These are phyloP conservation scores for Drosophila pseudoobscura DNA, from an alignment of 1,140 invertebrate genomes.

Conservation along the genomic window DNA sequence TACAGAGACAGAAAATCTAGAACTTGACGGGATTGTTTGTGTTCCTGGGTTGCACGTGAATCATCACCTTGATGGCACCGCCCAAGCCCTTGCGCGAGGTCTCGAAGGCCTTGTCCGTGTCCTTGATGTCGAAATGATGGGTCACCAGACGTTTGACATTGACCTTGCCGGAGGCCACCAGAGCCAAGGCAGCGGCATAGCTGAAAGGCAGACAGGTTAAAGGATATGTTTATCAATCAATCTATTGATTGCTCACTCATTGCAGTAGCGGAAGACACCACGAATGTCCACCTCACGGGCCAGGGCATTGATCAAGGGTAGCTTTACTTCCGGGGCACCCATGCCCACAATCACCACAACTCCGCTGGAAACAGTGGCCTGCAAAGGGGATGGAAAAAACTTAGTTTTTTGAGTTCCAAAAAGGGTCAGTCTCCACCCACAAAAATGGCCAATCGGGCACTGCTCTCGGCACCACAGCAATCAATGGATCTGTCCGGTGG, in stretches of 20 bases:
- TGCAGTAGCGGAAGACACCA: conserved; percentile 95
- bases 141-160: conserved; percentile 95
- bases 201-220: conserved; percentile 22
- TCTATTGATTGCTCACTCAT: conserved; percentile 85
- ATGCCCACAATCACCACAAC: conserved; percentile 93
- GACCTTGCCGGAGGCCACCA: conserved; percentile 92
- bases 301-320: conserved; percentile 92
- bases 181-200: conserved; percentile 92
- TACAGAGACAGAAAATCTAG: conserved; percentile 11
- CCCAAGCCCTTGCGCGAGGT: conserved; percentile 87
- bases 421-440: conserved; percentile 27
- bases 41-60: conserved; percentile 88
- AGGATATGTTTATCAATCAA: not conserved
- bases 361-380: conserved; percentile 95
- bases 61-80: conserved; percentile 96
- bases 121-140: conserved; percentile 94
- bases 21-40: conserved; percentile 83
- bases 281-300: conserved; percentile 94
- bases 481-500: conserved; percentile 93
- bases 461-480: conserved; percentile 92
- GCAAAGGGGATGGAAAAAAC: not conserved
- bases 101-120: conserved; percentile 94
- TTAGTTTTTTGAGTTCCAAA: not conserved
- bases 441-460: conserved; percentile 89
- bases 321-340: conserved; percentile 89